These are phyloP conservation scores for Lepisosteus oculatus DNA, from an alignment of 2,113 vertebrate genomes.

Conservation along the genomic window DNA sequence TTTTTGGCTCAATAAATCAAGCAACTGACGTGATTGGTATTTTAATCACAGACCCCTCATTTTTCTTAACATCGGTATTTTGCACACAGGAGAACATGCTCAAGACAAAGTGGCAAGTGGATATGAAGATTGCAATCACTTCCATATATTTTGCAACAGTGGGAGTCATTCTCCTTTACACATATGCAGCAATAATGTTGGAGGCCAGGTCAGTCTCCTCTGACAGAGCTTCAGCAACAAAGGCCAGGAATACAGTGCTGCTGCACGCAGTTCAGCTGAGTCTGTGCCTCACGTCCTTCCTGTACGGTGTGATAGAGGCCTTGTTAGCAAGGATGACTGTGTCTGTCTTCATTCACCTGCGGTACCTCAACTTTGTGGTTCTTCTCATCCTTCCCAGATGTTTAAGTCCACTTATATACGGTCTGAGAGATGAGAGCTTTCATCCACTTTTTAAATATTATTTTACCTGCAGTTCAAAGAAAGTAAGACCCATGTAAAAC, in stretches of 20 bases:
- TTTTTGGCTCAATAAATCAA: conserved; percentile 29
- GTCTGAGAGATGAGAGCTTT: conserved; percentile 41
- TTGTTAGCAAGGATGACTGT: background rate
- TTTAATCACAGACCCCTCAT: conserved; percentile 5
- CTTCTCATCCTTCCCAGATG: conserved; percentile 34
- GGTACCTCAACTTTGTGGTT: conserved; percentile 29
- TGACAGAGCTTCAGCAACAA: too few relatives aligned
- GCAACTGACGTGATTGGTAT: conserved; percentile 32
- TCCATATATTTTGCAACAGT: background rate
- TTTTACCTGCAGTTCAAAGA: background rate
- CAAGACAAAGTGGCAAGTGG: background rate
- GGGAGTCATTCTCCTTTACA: conserved; percentile 22
- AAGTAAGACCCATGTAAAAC: conserved; percentile 1
- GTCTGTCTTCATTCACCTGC: conserved; percentile 11
- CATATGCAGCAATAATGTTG: conserved; percentile 24
- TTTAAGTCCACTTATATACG: conserved; percentile 43
- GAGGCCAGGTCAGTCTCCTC: conserved; percentile 46
- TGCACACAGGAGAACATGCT: background rate
- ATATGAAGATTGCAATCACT: background rate
- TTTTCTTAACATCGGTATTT: background rate
- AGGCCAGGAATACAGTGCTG: conserved; percentile 13
- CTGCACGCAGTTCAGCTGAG: conserved; percentile 29
- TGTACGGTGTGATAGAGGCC: conserved; percentile 1
- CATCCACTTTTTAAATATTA: conserved; percentile 19
- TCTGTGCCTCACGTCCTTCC: conserved; percentile 12